Percentiles rank a stretch among this genome's conserved stretches.
Evolutionary conservation across 2,888 invertebrate genomes (phyloP).

Genomic region (Euphydryas editha): DNA sequence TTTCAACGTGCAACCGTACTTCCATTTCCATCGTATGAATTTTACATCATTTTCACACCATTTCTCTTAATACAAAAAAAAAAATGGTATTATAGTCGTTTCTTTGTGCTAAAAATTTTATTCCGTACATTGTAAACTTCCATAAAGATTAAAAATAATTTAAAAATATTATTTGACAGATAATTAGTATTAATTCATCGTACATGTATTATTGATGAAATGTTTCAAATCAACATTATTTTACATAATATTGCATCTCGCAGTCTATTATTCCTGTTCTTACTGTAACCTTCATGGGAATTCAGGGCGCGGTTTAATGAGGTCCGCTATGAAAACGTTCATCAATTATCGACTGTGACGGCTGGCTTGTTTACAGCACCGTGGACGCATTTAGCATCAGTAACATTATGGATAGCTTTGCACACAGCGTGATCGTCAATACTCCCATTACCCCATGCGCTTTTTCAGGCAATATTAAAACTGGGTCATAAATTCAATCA

Average conservation of each 20-base stretch:
- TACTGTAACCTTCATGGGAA: slow-evolving; percentile 71
- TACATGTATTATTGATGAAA: background rate
- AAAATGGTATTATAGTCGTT: background rate
- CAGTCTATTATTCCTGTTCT: slow-evolving; percentile 53
- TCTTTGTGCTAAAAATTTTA: background rate
- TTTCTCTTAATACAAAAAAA: background rate
- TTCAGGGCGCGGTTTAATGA: slow-evolving; percentile 80
- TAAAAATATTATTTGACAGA: background rate
- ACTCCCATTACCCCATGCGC: slow-evolving; percentile 28
- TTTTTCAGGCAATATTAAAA: slow-evolving; percentile 33
- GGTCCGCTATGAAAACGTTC: slow-evolving; percentile 76
- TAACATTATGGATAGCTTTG: slow-evolving; percentile 50
- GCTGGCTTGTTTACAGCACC: slow-evolving; percentile 76
- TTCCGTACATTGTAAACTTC: too few species aligned
- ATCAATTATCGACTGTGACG: slow-evolving; percentile 80
- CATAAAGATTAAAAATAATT: too few species aligned
- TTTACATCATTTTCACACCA: slow-evolving; percentile 51
- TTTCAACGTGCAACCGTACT: slow-evolving; percentile 42
- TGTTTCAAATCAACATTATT: background rate
- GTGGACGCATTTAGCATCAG: slow-evolving; percentile 78
- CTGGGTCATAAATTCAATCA: slow-evolving; percentile 30
- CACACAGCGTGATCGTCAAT: slow-evolving; percentile 31
- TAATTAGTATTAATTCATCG: background rate
- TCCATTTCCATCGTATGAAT: slow-evolving; percentile 56
- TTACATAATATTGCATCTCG: background rate